Conservation (phyloP, 2,113 vertebrate species). For the Symphodus melops region DNA sequence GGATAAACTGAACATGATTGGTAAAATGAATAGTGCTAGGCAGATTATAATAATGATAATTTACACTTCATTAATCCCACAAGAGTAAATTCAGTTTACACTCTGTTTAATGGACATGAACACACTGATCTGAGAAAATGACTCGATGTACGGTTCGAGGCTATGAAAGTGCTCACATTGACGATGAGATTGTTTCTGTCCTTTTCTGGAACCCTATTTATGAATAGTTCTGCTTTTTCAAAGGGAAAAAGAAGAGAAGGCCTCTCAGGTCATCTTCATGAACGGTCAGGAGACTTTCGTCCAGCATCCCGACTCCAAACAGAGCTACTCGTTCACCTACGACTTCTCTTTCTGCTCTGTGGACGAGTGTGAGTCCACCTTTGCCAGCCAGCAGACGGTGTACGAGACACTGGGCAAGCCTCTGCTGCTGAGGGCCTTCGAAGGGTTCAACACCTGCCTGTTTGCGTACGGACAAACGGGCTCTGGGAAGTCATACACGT, state of each 20-base stretch:
- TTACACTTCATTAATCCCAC: too few relatives aligned
- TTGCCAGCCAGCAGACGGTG: slow-evolving; percentile 87
- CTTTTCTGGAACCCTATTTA: background rate
- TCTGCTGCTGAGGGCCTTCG: slow-evolving; percentile 90
- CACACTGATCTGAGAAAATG: background rate
- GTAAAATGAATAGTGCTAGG: too few relatives aligned
- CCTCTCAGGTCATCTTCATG: slow-evolving; percentile 86
- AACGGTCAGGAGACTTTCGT: slow-evolving; percentile 86
- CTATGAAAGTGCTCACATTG: background rate
- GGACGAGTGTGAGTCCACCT: slow-evolving; percentile 81
- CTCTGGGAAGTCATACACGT: slow-evolving; percentile 98
- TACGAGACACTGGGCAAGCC: slow-evolving; percentile 89
- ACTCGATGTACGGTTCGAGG: background rate
- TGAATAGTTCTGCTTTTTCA: background rate
- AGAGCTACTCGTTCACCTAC: slow-evolving; percentile 87
- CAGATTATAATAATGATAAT: too few relatives aligned
- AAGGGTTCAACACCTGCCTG: slow-evolving; percentile 94
- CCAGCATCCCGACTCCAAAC: slow-evolving; percentile 86
- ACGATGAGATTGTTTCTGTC: background rate
- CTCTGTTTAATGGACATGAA: too few relatives aligned
- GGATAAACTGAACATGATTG: background rate
- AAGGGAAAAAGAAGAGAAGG: slow-evolving; percentile 89
- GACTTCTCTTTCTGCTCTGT: slow-evolving; percentile 94
- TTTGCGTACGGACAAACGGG: slow-evolving; percentile 98
- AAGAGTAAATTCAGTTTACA: too few relatives aligned